These are phyloP conservation scores for Aurelia coerulea DNA, from an alignment of 30 jellyfish, hydroid and myxozoan genomes.

Conservation along the genomic window DNA sequence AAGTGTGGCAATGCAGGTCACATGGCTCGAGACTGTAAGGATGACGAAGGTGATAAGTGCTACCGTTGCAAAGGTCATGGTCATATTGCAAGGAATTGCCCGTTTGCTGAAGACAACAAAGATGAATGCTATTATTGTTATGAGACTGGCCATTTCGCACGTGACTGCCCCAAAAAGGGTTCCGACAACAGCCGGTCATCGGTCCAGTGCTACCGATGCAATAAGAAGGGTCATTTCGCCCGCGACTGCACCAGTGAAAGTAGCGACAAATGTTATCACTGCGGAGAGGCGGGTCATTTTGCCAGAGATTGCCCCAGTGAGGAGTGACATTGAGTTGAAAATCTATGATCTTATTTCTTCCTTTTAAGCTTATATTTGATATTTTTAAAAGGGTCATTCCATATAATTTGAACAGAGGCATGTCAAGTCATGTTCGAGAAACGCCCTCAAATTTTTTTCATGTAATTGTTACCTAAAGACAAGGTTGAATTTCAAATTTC, in stretches of 20 bases:
- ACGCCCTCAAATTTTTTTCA: no score
- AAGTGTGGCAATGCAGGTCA: slow-evolving; percentile 91
- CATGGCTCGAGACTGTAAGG: slow-evolving; percentile 76
- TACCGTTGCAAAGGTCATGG: slow-evolving; percentile 88
- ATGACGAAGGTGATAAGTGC: slow-evolving; percentile 84
- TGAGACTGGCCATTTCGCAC: slow-evolving; percentile 89
- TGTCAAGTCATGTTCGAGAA: no score
- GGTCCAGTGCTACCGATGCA: slow-evolving; percentile 80
- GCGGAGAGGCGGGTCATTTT: slow-evolving; percentile 88
- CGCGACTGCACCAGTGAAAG: slow-evolving; percentile 67
- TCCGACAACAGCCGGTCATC: slow-evolving; percentile 44
- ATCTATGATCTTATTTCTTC: slow-evolving; percentile 15
- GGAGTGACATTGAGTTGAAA: slow-evolving; percentile 5
- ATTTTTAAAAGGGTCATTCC: slow-evolving; percentile 19
- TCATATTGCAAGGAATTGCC: slow-evolving; percentile 83
- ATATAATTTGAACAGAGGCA: no score
- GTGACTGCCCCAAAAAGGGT: slow-evolving; percentile 82
- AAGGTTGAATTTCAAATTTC: no score
- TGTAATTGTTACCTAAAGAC: no score
- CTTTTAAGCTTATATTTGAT: slow-evolving; percentile 53
- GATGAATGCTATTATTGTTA: slow-evolving; percentile 83
- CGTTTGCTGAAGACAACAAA: slow-evolving; percentile 42
- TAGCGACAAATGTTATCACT: slow-evolving; percentile 69
- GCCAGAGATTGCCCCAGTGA: slow-evolving; percentile 82
- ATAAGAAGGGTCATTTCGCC: slow-evolving; percentile 80